A percentile compares a stretch with the other conserved stretches of the same genome.
These are phyloP conservation scores for Peromyscus californicus DNA, from an alignment of 2,113 vertebrate genomes.

Conservation along the genomic window DNA sequence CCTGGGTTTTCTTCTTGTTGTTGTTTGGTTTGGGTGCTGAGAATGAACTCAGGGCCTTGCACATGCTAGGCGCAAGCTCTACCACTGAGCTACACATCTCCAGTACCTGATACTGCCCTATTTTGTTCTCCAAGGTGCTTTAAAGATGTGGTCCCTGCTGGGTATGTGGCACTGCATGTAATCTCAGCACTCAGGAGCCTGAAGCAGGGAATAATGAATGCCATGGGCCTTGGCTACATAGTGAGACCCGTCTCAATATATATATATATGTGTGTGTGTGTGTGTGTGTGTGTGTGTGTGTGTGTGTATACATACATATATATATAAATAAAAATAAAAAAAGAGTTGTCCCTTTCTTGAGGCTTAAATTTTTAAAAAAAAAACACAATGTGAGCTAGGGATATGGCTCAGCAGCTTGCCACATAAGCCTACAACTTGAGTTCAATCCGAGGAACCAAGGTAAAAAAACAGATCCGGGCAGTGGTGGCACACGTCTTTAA, in stretches of 20 bases:
- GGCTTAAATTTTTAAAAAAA: constrained; percentile 22
- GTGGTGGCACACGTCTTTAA: too few species aligned
- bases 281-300: too few species aligned
- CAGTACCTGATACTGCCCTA: background rate
- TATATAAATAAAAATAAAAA: too few species aligned
- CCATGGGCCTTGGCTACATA: background rate
- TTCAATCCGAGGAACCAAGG: background rate
- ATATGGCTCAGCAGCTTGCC: background rate
- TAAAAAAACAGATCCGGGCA: background rate
- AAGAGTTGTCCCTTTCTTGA: background rate
- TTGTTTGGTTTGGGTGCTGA: background rate
- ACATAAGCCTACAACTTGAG: background rate
- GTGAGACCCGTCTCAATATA: background rate
- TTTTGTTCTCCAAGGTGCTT: background rate
- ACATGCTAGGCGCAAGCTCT: background rate
- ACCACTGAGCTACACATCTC: background rate
- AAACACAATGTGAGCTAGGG: background rate
- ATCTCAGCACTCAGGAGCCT: background rate
- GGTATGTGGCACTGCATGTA: background rate
- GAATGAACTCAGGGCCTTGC: background rate
- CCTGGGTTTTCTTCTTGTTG: background rate
- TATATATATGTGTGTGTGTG: too few species aligned
- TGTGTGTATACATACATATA: too few species aligned
- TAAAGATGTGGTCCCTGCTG: background rate
- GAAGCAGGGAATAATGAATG: background rate